Evolutionary conservation across 1,140 invertebrate species (phyloP).

Genomic region (Brachionus sp.): DNA sequence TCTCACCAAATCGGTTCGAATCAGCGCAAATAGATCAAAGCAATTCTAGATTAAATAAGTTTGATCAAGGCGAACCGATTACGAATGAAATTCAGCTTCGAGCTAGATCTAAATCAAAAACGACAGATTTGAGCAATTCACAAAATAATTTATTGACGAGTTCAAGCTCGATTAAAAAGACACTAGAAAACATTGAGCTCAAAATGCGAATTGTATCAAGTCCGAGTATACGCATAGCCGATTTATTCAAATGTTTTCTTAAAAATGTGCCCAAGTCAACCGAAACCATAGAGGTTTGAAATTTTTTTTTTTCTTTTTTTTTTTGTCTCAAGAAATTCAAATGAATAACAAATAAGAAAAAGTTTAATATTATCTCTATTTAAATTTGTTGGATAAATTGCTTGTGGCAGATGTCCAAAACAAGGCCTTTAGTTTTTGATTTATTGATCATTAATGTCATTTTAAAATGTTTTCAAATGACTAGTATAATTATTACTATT

Average conservation of each 20-base stretch:
- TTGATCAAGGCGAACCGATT: not conserved
- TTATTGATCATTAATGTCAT: not conserved
- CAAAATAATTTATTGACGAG: constrained; percentile 17
- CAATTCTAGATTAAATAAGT: not conserved
- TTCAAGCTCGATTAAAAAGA: constrained; percentile 36
- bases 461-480: not conserved
- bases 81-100: not conserved
- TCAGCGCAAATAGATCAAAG: not conserved
- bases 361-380: not conserved
- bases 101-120: constrained; percentile 2
- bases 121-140: constrained; percentile 1
- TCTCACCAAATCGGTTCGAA: not conserved
- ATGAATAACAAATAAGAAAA: not conserved
- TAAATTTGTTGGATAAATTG: not conserved
- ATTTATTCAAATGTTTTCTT: constrained; percentile 41
- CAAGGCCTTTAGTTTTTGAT: not conserved
- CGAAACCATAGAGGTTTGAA: constrained; percentile 38
- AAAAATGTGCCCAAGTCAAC: constrained; percentile 42
- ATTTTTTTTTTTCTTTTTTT: not conserved
- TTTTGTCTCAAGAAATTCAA: not conserved
- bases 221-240: constrained; percentile 38
- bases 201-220: constrained; percentile 42
- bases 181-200: constrained; percentile 40
- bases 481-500: not conserved
- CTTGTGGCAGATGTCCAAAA: not conserved